Evolutionary conservation across 2,888 invertebrate species (phyloP), one percentile per base, ranked within the genome.

Genomic region (Drosophila prostipennis): DNA sequence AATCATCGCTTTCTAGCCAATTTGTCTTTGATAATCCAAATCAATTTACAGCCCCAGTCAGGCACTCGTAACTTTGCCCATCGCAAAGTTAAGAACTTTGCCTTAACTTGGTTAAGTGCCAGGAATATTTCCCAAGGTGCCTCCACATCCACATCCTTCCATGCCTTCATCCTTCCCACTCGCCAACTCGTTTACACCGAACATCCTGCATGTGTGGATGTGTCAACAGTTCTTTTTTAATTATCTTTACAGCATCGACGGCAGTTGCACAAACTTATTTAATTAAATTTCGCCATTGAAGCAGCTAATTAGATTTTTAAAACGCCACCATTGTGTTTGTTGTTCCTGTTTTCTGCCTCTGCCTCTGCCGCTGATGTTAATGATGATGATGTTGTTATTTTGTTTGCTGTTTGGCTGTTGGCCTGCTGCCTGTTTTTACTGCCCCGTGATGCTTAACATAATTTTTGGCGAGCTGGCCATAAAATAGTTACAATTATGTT

Each of bases 281-380:
- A 87, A 83, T 83, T 84, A 83, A 83, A 79, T 72, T 76, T 73
- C 59, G 73, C 70, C 83, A 87, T 77, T 87, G 72, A 84, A 60
- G 82, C 87, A 77, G 81, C 75, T 87, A 83, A 83, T 83, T 83
- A 81, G 87, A 74, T 87, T 83, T 77, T 73, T 72, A 52, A 71
- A 74, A 46, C 64, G 53, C 52, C 57, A 40, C 46, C 67, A 69
- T 52, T 49, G 42, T 54, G 43, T 8, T 55, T 65, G 40, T 42
- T 57, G 23, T 26, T 61, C 32, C 19, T 45, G 10, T 32, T 56
- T 40, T 34, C 34, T 32, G 6, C 26, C 26, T 34, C 34, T 32
- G 6, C 26, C 26, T 6, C 37, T 54, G 64, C 48, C 52, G 39
- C 48, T 26, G 14, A 36, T 43, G 26, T 49, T 60, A 60, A 60